Base-by-base conservation (phyloP, 2,888 invertebrate genomes). In the Notodonta ziczac region DNA sequence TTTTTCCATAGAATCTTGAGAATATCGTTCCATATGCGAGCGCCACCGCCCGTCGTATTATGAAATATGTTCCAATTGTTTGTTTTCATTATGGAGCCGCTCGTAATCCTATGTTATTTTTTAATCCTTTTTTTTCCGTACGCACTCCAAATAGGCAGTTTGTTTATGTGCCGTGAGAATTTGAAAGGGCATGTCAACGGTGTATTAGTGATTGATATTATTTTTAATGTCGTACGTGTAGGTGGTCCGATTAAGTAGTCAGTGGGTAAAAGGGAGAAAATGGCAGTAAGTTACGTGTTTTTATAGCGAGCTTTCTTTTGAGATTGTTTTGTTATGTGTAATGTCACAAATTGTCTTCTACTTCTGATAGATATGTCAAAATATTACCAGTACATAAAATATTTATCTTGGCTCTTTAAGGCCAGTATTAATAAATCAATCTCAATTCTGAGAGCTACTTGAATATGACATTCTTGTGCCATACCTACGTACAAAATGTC, bases 141-240 rank as follows among this genome's bases (percentile, higher is more conserved):
- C 24, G 66, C 83, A 83, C 85, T 86, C 81, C 76, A 85, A 87
- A 87, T 88, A 86, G 83, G 86, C 82, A 74, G 83, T 83, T 85
- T 86, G 81, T 84, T 86, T 86, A 80, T 78, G 80, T 76, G 73
- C 84, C 89, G 89, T 90, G 90, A 89, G 90, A 91, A 87, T 86
- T 84, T 81, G 77, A 83, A 83, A 80, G 80, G 82, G 83, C 82
- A 82, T 83, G 87, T 86, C 85, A 81, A 78, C 80, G 72, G 74
- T 78, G 76, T 66, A 70, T 75, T 73, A 76, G 70, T 79, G 75
- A 81, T 69, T 73, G 72, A 79, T 77, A 67, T 74, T 42, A 24
- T 24, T 24, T 24, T 24, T 24, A 13, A 56, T 77, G 66, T 56
- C 70, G 71, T 65, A 65, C 66, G 73, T 77, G 73, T 77, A 77